phyloP scores from a whole-genome alignment of 2,888 invertebrate genomes.

The Epirrhoe alternata region DNA sequence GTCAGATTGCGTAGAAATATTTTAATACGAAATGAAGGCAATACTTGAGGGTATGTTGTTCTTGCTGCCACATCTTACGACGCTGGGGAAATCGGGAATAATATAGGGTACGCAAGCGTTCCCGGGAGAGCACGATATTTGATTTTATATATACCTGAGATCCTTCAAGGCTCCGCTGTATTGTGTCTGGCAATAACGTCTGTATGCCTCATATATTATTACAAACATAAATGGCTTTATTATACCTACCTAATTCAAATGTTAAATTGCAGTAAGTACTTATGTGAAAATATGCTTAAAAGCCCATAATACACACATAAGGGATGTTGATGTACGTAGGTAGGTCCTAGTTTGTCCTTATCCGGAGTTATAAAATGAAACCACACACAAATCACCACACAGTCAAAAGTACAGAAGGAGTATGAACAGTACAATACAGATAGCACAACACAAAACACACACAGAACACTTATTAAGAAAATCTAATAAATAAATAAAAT shows the following conservation, averaged over 20 bases:
- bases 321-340: too few relatives aligned
- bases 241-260: neutral
- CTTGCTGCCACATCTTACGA: conserved; percentile 38
- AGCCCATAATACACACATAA: too few relatives aligned
- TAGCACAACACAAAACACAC: too few relatives aligned
- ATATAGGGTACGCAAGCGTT: conserved; percentile 44
- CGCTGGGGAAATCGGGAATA: conserved; percentile 41
- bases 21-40: conserved; percentile 61
- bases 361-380: too few relatives aligned
- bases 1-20: conserved; percentile 52
- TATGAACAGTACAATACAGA: too few relatives aligned
- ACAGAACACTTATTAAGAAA: too few relatives aligned
- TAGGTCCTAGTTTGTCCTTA: too few relatives aligned
- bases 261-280: conserved; percentile 1
- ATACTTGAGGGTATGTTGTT: conserved; percentile 44
- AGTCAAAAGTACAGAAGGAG: too few relatives aligned
- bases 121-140: conserved; percentile 61
- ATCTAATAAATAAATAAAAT: too few relatives aligned
- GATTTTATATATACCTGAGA: conserved; percentile 67
- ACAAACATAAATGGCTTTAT: neutral
- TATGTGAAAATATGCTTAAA: neutral
- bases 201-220: conserved; percentile 26
- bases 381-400: too few relatives aligned
- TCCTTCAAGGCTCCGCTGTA: conserved; percentile 56
- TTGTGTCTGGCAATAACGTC: conserved; percentile 39